Evolutionary conservation across 30 jellyfish, hydroid and myxozoan genomes (phyloP).

Genomic region (Mastigias papua): DNA sequence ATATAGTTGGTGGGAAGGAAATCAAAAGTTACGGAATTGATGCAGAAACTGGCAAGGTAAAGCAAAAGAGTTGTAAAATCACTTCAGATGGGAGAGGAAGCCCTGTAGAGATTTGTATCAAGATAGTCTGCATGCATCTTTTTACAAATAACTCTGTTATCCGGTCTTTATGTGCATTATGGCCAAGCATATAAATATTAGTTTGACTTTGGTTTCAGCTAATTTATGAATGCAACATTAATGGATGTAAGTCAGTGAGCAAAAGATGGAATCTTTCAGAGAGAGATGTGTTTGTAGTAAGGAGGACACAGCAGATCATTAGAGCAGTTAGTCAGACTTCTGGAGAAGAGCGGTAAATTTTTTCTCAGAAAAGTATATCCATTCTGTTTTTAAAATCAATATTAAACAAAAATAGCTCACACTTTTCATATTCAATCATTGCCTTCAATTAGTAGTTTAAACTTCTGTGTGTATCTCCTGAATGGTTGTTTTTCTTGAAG

Average conservation of each 20-base stretch:
- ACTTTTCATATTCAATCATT: too few species aligned
- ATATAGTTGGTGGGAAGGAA: conserved; percentile 92
- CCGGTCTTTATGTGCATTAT: too few species aligned
- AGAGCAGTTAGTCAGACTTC: conserved; percentile 84
- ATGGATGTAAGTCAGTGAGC: conserved; percentile 84
- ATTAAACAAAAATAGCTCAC: too few species aligned
- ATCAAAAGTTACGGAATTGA: conserved; percentile 85
- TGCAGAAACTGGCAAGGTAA: conserved; percentile 88
- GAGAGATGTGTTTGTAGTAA: conserved; percentile 76
- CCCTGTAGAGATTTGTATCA: too few species aligned
- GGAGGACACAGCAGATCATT: conserved; percentile 88
- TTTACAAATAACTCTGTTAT: too few species aligned
- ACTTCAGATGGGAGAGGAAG: too few species aligned
- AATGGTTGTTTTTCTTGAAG: too few species aligned
- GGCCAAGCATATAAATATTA: too few species aligned
- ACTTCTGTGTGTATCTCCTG: too few species aligned
- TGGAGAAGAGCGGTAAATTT: conserved; percentile 88
- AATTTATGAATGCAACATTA: conserved; percentile 78
- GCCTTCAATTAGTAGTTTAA: too few species aligned
- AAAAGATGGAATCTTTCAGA: conserved; percentile 60
- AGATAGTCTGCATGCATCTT: too few species aligned
- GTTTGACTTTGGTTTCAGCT: conserved; percentile 38
- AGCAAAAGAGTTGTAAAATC: too few species aligned
- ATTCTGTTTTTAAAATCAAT: not conserved
- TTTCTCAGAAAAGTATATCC: not conserved